Conservation (phyloP, 2,888 invertebrate species). For the Cotesia congregata region DNA sequence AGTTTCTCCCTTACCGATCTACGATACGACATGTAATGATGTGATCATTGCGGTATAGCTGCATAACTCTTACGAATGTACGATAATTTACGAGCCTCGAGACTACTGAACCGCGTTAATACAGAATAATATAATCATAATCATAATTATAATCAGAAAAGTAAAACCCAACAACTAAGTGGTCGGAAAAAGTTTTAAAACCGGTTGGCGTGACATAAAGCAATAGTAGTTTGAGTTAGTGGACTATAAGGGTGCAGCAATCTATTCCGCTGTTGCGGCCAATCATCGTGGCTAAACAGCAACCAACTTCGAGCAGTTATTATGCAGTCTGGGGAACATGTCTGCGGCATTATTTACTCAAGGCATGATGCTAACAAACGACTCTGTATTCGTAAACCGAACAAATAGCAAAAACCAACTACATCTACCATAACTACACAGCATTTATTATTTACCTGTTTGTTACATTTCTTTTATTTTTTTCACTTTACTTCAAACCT, state of each 20-base stretch:
- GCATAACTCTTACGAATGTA: too few relatives aligned
- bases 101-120: too few relatives aligned
- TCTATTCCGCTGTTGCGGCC: constrained; percentile 50
- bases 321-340: constrained; percentile 50
- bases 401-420: constrained; percentile 7
- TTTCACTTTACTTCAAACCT: background rate
- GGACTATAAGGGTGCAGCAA: constrained; percentile 48
- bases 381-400: constrained; percentile 19
- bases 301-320: constrained; percentile 51
- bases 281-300: constrained; percentile 54
- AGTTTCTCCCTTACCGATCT: too few relatives aligned
- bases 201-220: constrained; percentile 55
- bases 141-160: background rate
- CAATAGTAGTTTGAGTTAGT: constrained; percentile 54
- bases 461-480: too few relatives aligned
- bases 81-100: too few relatives aligned
- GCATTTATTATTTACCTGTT: background rate
- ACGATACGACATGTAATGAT: too few relatives aligned
- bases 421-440: background rate
- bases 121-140: too few relatives aligned
- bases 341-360: constrained; percentile 39
- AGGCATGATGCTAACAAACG: constrained; percentile 28
- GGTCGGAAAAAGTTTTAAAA: constrained; percentile 36
- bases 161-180: background rate
- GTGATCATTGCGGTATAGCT: too few relatives aligned